Conservation (phyloP, 2,113 vertebrate species). For the Thunnus thynnus region DNA sequence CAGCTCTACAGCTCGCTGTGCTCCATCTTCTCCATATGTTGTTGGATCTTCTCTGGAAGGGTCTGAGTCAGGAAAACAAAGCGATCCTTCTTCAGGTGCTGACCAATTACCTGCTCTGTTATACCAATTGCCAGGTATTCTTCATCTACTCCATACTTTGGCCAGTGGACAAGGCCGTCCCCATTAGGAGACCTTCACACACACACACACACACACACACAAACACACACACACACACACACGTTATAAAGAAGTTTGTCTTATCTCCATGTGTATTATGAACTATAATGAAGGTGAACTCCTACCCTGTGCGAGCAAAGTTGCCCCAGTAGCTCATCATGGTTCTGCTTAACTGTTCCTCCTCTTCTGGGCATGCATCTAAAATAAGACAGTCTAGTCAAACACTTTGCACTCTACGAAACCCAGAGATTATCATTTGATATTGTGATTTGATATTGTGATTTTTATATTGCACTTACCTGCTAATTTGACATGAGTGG, state of each 20-base stretch:
- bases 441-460: rapidly evolving
- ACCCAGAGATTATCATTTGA: neutral
- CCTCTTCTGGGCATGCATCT: slow-evolving; percentile 76
- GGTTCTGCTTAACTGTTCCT: slow-evolving; percentile 73
- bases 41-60: slow-evolving; percentile 65
- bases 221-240: neutral
- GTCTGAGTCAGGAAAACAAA: slow-evolving; percentile 79
- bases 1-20: slow-evolving; percentile 72
- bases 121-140: slow-evolving; percentile 74
- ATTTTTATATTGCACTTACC: slow-evolving; percentile 52
- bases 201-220: no score
- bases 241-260: neutral
- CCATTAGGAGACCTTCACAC: slow-evolving; percentile 81
- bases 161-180: slow-evolving; percentile 77
- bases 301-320: slow-evolving; percentile 86
- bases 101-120: slow-evolving; percentile 66
- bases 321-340: slow-evolving; percentile 87
- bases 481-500: slow-evolving; percentile 52
- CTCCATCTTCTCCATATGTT: slow-evolving; percentile 44
- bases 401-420: neutral
- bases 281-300: neutral
- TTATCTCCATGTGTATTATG: neutral
- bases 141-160: slow-evolving; percentile 72
- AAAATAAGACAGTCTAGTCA: slow-evolving; percentile 26
- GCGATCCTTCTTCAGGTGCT: slow-evolving; percentile 71